Conservation (phyloP, 2,113 vertebrate species). For the Suricata suricatta region DNA sequence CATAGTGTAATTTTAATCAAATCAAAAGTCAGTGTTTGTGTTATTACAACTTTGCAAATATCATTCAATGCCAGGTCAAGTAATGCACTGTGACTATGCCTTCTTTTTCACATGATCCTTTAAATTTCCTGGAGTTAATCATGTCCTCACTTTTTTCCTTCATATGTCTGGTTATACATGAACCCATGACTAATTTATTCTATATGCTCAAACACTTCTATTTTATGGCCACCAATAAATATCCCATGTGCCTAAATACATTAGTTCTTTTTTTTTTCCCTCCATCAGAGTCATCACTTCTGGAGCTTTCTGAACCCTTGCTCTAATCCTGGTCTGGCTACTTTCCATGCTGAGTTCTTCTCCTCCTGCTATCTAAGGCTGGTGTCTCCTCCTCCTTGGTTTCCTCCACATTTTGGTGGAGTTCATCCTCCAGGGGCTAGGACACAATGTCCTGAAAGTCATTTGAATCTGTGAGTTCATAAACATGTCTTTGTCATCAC, state of each 20-base stretch:
- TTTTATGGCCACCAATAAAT: background rate
- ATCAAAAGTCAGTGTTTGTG: background rate
- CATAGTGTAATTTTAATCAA: background rate
- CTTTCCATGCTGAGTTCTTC: background rate
- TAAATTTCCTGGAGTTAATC: background rate
- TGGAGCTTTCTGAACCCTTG: background rate
- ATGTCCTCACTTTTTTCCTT: background rate
- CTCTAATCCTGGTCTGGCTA: background rate
- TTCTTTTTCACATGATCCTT: background rate
- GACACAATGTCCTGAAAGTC: background rate
- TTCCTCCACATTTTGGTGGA: background rate
- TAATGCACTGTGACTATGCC: background rate
- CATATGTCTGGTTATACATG: background rate
- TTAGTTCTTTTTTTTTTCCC: background rate
- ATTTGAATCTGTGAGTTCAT: background rate
- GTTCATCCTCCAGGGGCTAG: background rate
- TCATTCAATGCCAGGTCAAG: background rate
- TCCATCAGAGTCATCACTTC: background rate
- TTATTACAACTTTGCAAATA: background rate
- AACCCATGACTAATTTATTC: background rate
- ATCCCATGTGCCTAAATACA: background rate
- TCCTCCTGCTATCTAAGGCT: background rate
- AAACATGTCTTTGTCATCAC: background rate
- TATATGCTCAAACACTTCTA: background rate
- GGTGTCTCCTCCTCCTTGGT: background rate